A percentile compares a stretch with the other conserved stretches of the same genome.
These are phyloP conservation scores for Agelas oroides DNA, from an alignment of 37 sponge, comb jelly and placozoan genomes.

Conservation along the genomic window DNA sequence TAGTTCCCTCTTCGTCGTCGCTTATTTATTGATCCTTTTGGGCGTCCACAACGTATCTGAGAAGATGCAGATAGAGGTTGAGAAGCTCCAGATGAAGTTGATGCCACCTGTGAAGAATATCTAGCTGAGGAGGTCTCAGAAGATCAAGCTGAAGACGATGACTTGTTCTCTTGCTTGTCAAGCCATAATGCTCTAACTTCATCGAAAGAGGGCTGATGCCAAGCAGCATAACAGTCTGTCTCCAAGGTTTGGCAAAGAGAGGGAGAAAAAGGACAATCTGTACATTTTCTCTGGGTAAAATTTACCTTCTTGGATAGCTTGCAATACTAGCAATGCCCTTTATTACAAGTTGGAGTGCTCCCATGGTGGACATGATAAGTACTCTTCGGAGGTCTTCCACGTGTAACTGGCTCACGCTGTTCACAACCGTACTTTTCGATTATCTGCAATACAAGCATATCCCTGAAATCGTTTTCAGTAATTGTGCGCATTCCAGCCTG, in stretches of 20 bases:
- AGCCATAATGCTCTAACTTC: not conserved
- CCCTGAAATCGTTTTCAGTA: not conserved
- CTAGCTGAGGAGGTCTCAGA: too few species aligned
- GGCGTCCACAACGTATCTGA: too few species aligned
- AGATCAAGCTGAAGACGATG: too few species aligned
- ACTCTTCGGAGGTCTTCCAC: not conserved
- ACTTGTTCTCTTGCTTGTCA: not conserved
- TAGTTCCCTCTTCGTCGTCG: too few species aligned
- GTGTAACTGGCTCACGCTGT: too few species aligned
- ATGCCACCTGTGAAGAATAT: too few species aligned
- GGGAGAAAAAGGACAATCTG: constrained; percentile 16
- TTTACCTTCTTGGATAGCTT: not conserved
- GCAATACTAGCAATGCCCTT: not conserved
- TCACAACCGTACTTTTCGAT: not conserved
- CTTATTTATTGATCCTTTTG: too few species aligned
- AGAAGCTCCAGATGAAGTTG: too few species aligned
- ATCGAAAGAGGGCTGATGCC: not conserved
- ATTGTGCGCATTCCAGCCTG: not conserved
- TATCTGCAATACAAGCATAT: not conserved
- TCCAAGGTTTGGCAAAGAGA: constrained; percentile 3
- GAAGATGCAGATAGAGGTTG: too few species aligned
- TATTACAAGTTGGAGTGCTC: not conserved
- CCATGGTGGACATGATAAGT: not conserved
- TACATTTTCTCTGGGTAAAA: constrained; percentile 5
- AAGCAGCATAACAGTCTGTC: constrained; percentile 7